These are phyloP conservation scores for Lithobates sylvaticus DNA, from an alignment of 2,797 vertebrate genomes.

Conservation along the genomic window DNA sequence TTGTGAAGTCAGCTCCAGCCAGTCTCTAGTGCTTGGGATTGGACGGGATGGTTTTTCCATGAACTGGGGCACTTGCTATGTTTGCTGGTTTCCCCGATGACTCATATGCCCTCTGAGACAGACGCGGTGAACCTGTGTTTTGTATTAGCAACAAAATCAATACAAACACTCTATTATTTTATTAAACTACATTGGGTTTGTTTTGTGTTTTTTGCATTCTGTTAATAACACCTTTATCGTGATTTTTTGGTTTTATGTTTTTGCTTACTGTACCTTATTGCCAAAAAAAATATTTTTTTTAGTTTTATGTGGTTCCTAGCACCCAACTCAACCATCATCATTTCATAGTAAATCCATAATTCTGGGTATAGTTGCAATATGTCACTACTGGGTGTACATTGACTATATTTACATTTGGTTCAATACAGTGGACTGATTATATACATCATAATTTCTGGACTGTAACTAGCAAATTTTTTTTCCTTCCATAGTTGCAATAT, in stretches of 20 bases:
- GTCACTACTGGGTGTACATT: too few species aligned
- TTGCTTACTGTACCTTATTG: background rate
- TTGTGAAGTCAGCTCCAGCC: constrained; percentile 93
- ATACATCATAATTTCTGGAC: too few species aligned
- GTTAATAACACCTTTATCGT: too few species aligned
- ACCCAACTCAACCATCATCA: background rate
- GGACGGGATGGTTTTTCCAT: constrained; percentile 81
- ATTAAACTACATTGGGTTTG: background rate
- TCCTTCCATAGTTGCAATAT: too few species aligned
- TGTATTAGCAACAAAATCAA: background rate
- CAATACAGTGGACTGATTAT: too few species aligned
- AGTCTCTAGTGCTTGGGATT: constrained; percentile 62
- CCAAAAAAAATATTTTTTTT: too few species aligned
- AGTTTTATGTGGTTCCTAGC: too few species aligned
- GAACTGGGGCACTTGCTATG: constrained; percentile 88
- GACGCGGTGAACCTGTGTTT: background rate
- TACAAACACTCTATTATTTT: background rate
- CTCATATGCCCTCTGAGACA: background rate
- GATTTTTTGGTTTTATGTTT: background rate
- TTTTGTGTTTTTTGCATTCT: background rate
- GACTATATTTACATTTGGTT: too few species aligned
- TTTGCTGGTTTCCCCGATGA: constrained; percentile 78
- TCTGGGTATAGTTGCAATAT: too few species aligned
- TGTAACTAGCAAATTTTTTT: too few species aligned
- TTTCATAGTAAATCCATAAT: too few species aligned